Base-by-base conservation (phyloP, 2,888 invertebrate species). In the Pseudanteris insignis region DNA sequence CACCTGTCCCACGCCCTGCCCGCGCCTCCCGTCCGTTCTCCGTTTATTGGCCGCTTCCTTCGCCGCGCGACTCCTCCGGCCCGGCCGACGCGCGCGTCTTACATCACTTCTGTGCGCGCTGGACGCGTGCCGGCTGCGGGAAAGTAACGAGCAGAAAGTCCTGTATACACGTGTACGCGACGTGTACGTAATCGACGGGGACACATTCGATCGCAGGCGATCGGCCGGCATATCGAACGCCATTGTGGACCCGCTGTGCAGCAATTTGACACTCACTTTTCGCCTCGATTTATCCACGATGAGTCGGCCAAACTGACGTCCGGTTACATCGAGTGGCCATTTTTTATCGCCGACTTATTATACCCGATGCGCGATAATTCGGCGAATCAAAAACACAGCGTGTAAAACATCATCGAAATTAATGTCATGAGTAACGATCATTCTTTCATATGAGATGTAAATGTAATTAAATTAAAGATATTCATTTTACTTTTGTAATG, bases 1-100 rank as follows among this genome's bases (percentile, higher is more conserved):
- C 79, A 79, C 79, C 78, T 79, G 79, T 78, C 78, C 71, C 70
- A 70, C 70, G 70, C 67, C 67, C 69, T 67, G 50, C 60, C 57
- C 58, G 53, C 59, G 62, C 54, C 32, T 53, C 41, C 54, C 28
- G 61, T 63, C 61, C 53, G 51, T 32, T 50, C 44, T 43, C 67
- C 61, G 51, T 61, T 53, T 65, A 63, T 63, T 60, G 66, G 55
- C 55, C 40, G 33, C 46, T 57, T 40, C 60, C 46, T 57, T 60
- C 48, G 38, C 62, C 51, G 60, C 48, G 51, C 59, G 40, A 41
- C 51, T 62, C 41, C 26, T 41, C 34, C 33, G 40, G 41, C 44
- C 50, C 32, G 28, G 26, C 29, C 38, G 37, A 60, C 59, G 62
- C 46, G 60, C 53, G 53, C 64, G 59, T 63, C 65, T 63, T 65